Conservation (phyloP, 2,113 vertebrate genomes). For the Dasyornis broadbenti region DNA sequence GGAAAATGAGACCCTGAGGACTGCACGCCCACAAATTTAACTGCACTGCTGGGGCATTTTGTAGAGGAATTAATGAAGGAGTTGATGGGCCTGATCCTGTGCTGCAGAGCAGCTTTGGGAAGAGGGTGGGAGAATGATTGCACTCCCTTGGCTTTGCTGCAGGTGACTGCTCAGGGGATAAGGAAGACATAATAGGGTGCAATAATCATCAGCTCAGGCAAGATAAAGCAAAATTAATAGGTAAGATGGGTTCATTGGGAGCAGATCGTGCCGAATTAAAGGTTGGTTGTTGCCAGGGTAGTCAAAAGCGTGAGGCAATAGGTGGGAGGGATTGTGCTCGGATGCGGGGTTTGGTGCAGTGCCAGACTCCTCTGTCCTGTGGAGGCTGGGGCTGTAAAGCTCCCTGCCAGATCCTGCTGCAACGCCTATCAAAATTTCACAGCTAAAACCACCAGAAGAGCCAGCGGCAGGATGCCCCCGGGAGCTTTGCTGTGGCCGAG, state of each 20-base stretch:
- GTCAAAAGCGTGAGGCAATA: background rate
- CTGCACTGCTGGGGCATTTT: background rate
- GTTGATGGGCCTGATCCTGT: background rate
- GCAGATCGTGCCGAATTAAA: background rate
- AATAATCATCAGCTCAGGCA: background rate
- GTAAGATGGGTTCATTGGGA: constrained; percentile 5
- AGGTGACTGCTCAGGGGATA: background rate
- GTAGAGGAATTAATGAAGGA: background rate
- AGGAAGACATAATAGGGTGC: accelerated
- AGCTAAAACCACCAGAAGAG: background rate
- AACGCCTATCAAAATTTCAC: background rate
- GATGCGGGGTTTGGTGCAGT: background rate
- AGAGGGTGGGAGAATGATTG: background rate
- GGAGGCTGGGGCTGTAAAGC: background rate
- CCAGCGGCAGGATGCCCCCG: background rate
- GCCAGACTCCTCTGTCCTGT: background rate
- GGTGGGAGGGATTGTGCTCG: background rate
- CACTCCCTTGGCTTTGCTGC: background rate
- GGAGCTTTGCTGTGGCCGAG: background rate
- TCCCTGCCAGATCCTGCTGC: background rate
- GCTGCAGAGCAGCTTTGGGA: background rate
- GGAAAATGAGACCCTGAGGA: background rate
- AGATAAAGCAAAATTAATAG: constrained; percentile 15
- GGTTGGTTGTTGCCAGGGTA: background rate
- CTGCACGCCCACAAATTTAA: background rate